Percentiles rank a stretch among this genome's conserved stretches.
Evolutionary conservation across 2,888 invertebrate genomes (phyloP).

Genomic region (Ochropacha duplaris): DNA sequence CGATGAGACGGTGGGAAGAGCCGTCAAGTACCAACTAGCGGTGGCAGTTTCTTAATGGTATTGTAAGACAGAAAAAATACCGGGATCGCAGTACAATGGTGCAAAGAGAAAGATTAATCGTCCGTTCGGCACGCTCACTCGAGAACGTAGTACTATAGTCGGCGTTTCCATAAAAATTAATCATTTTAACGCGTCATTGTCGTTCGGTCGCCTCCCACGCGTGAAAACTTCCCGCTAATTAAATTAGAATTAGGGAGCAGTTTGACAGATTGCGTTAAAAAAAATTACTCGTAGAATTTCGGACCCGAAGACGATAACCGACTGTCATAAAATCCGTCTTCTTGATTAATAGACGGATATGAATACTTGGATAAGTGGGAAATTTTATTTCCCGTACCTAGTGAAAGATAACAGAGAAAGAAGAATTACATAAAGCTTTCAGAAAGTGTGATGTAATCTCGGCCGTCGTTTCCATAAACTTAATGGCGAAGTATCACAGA

Average conservation of each 20-base stretch:
- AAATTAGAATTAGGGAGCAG: conserved; percentile 76
- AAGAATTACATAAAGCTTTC: conserved; percentile 79
- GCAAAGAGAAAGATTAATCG: conserved; percentile 81
- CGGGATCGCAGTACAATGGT: conserved; percentile 74
- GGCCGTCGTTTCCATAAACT: conserved; percentile 80
- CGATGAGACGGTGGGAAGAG: conserved; percentile 64
- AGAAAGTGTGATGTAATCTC: conserved; percentile 81
- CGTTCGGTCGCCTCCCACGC: conserved; percentile 66
- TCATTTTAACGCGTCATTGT: conserved; percentile 81
- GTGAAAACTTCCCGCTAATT: conserved; percentile 75
- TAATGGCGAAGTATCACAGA: conserved; percentile 82
- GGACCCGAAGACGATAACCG: conserved; percentile 48
- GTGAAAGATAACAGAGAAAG: conserved; percentile 57
- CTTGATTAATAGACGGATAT: conserved; percentile 63
- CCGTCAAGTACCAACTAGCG: conserved; percentile 74
- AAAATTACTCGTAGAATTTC: conserved; percentile 59
- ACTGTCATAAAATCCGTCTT: conserved; percentile 61
- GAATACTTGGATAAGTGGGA: conserved; percentile 40
- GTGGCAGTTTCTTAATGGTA: conserved; percentile 80
- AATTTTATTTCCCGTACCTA: conserved; percentile 50
- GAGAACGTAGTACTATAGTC: conserved; percentile 49
- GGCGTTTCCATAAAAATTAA: conserved; percentile 74
- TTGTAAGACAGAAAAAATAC: conserved; percentile 80
- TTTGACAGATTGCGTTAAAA: conserved; percentile 74
- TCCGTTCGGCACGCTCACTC: conserved; percentile 60